Percentiles rank a stretch among this genome's conserved stretches.
These are phyloP conservation scores for Nomada fucata DNA, from an alignment of 2,888 invertebrate species.

Conservation along the genomic window DNA sequence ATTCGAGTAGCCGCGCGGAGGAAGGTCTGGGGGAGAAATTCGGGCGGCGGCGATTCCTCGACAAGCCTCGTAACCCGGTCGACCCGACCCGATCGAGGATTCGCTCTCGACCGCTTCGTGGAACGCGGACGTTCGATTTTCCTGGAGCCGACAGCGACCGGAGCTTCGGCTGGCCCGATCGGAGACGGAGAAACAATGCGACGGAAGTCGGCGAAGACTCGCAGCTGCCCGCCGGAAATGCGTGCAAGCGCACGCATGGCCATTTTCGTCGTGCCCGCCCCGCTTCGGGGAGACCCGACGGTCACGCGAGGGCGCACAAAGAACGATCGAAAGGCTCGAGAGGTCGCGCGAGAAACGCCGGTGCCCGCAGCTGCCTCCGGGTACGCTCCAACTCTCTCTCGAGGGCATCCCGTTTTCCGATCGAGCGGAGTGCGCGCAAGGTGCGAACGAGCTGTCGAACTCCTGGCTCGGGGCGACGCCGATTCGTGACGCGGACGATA, in stretches of 20 bases:
- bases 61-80: no score
- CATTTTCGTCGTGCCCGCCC: constrained; percentile 10
- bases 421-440: constrained; percentile 26
- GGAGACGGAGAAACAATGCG: constrained; percentile 69
- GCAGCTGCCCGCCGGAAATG: constrained; percentile 78
- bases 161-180: constrained; percentile 67
- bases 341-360: constrained; percentile 47
- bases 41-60: not conserved
- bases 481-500: not conserved
- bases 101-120: no score
- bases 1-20: constrained; percentile 70
- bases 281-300: not conserved
- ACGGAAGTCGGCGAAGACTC: constrained; percentile 76
- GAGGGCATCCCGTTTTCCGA: constrained; percentile 43
- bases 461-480: no score
- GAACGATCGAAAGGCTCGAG: constrained; percentile 56
- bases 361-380: constrained; percentile 59
- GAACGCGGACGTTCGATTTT: constrained; percentile 38
- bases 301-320: constrained; percentile 73
- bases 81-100: no score
- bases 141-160: constrained; percentile 57
- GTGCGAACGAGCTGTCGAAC: constrained; percentile 9
- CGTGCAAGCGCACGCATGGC: constrained; percentile 6
- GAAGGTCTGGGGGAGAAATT: constrained; percentile 32
- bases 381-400: constrained; percentile 34